phyloP scores from a whole-genome alignment of 2,113 vertebrate species.

The Phoenicopterus ruber region DNA sequence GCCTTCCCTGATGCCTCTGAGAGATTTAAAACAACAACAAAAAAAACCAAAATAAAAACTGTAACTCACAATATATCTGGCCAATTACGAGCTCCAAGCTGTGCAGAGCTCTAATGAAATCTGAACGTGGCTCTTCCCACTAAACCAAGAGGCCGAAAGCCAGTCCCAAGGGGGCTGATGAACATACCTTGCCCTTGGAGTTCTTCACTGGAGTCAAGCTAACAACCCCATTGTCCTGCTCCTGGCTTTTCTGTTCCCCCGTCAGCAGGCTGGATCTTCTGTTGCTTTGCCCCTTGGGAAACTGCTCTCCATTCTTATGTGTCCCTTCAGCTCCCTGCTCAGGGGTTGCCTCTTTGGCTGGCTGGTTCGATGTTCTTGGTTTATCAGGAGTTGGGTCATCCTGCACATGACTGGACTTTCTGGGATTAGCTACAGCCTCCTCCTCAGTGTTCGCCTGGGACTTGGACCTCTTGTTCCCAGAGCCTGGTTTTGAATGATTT shows the following conservation, averaged over 20 bases:
- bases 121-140: neutral
- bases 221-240: neutral
- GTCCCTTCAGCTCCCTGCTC: conserved; percentile 6
- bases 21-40: conserved; percentile 27
- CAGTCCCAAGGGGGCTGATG: neutral
- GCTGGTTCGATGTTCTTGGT: neutral
- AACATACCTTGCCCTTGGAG: conserved; percentile 52
- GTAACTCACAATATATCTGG: neutral
- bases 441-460: neutral
- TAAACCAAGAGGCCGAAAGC: neutral
- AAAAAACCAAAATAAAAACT: neutral
- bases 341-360: neutral
- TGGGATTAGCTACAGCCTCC: neutral
- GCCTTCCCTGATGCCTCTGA: conserved; percentile 14
- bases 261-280: conserved; percentile 48
- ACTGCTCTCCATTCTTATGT: conserved; percentile 39
- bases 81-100: neutral
- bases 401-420: conserved; percentile 5
- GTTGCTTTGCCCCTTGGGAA: conserved; percentile 41
- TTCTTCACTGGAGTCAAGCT: conserved; percentile 43
- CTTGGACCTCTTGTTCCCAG: conserved; percentile 41
- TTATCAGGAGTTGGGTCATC: conserved; percentile 43
- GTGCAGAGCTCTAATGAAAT: conserved; percentile 5
- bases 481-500: neutral
- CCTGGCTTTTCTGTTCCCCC: conserved; percentile 48